phyloP scores from a whole-genome alignment of 2,797 vertebrate species.

The Gephyroberyx darwinii region DNA sequence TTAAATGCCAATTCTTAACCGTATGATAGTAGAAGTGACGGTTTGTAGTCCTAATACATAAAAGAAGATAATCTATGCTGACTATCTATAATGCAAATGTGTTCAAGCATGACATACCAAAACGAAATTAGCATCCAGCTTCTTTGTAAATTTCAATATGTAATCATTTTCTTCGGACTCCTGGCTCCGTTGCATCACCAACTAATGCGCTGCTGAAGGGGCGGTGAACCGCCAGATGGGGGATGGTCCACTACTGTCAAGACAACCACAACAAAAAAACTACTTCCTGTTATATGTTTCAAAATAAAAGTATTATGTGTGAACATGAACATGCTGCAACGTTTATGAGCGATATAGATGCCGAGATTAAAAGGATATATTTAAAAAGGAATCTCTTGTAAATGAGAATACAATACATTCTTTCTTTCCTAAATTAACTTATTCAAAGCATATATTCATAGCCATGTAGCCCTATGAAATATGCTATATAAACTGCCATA shows the following conservation, averaged over 20 bases:
- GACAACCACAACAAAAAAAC: accelerated
- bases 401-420: too few relatives aligned
- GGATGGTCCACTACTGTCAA: constrained; percentile 65
- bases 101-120: constrained; percentile 65
- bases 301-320: constrained; percentile 48
- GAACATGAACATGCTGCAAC: too few relatives aligned
- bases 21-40: constrained; percentile 12
- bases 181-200: constrained; percentile 37
- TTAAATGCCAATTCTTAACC: neutral
- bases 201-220: constrained; percentile 16
- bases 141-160: constrained; percentile 30
- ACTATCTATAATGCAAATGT: neutral
- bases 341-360: too few relatives aligned
- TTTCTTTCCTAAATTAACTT: too few relatives aligned
- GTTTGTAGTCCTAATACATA: neutral
- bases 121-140: constrained; percentile 37
- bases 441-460: too few relatives aligned
- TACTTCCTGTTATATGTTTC: constrained; percentile 50
- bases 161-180: constrained; percentile 50
- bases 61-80: neutral
- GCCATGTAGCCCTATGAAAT: too few relatives aligned
- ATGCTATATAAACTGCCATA: too few relatives aligned
- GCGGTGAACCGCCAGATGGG: constrained; percentile 61
- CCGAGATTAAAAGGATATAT: too few relatives aligned
- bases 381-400: too few relatives aligned